Conservation (phyloP, 2,888 invertebrate species). For the Boloria euphrosyne region DNA sequence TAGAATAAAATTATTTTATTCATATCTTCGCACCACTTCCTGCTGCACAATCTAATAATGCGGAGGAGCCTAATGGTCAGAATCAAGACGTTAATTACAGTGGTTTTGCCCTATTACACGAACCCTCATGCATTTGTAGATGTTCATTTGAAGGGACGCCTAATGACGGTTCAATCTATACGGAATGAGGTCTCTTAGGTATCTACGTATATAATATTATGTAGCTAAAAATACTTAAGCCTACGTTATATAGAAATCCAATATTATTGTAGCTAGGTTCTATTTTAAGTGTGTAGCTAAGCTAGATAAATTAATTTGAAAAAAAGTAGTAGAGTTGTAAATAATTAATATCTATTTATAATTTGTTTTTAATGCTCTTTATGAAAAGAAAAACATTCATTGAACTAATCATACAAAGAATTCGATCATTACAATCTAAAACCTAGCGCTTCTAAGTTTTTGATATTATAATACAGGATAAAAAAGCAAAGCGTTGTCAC, state of each 20-base stretch:
- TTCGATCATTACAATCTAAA: conserved; percentile 42
- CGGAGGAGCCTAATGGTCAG: conserved; percentile 56
- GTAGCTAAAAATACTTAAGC: conserved; percentile 31
- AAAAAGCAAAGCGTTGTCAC: conserved; percentile 55
- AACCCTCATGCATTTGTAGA: conserved; percentile 69
- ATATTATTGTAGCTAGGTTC: no score
- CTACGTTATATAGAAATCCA: no score
- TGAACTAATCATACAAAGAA: conserved; percentile 29
- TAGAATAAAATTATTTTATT: no score
- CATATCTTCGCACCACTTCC: no score
- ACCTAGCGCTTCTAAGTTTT: conserved; percentile 34
- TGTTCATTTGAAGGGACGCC: conserved; percentile 60
- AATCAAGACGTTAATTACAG: conserved; percentile 76
- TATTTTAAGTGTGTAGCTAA: no score
- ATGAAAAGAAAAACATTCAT: no score
- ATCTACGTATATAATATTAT: neutral
- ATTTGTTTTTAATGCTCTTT: no score
- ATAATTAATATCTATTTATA: no score
- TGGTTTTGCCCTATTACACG: conserved; percentile 50
- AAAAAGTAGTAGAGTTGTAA: no score
- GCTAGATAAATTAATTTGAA: no score
- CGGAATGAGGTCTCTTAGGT: neutral
- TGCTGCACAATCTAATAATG: conserved; percentile 10
- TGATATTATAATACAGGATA: conserved; percentile 39
- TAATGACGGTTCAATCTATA: conserved; percentile 34